phyloP scores from a whole-genome alignment of 2,113 vertebrate species.

The Amia ocellicauda region DNA sequence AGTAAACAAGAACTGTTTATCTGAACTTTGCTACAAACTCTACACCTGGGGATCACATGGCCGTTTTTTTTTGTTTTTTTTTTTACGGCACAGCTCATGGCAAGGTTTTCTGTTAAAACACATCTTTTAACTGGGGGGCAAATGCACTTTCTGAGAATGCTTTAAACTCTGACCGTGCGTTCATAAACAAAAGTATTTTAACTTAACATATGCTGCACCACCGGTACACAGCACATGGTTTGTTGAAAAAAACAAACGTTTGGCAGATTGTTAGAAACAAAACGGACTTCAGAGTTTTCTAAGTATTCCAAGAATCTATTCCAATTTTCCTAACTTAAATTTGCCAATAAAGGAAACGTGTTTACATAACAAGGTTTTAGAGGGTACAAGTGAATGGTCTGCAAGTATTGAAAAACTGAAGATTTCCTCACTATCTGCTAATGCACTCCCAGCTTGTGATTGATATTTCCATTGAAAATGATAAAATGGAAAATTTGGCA shows the following conservation, averaged over 20 bases:
- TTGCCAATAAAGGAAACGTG: slow-evolving; percentile 2
- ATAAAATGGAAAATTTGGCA: not conserved
- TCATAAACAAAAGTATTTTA: not conserved
- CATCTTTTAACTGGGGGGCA: not conserved
- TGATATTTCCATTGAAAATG: slow-evolving; percentile 8
- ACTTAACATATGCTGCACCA: not conserved
- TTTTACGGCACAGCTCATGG: slow-evolving; percentile 7
- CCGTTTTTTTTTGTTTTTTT: too few species aligned
- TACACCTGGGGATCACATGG: too few species aligned
- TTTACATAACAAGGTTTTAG: slow-evolving; percentile 12
- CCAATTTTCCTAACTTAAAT: slow-evolving; percentile 11
- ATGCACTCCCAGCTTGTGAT: not conserved
- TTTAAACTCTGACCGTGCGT: not conserved
- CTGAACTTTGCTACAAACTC: too few species aligned
- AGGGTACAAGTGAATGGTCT: not conserved
- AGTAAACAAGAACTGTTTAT: not conserved
- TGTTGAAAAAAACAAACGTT: slow-evolving; percentile 5
- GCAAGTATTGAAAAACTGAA: not conserved
- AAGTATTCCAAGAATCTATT: slow-evolving; percentile 4
- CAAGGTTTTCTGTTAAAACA: slow-evolving; percentile 3
- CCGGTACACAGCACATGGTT: not conserved
- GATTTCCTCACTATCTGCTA: not conserved
- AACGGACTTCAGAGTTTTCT: not conserved
- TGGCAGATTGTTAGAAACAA: not conserved
- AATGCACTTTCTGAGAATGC: not conserved